Percentiles rank a stretch among this genome's conserved stretches.
Conservation (phyloP, 2,797 vertebrate species). For the Denticeps clupeoides region DNA sequence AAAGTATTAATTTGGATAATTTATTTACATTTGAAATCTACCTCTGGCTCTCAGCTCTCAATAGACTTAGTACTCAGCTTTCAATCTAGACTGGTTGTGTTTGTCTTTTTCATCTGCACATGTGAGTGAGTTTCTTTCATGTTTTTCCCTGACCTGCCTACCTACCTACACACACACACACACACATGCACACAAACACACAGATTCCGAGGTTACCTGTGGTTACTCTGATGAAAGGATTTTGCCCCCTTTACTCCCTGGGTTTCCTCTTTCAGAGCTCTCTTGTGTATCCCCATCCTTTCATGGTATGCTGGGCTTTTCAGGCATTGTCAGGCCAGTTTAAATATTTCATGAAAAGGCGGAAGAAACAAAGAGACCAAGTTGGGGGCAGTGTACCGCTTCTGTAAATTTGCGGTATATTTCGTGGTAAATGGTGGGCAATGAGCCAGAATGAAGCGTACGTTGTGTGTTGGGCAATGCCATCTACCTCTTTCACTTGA, state of each 20-base stretch:
- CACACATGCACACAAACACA: not conserved
- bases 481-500: conserved; percentile 34
- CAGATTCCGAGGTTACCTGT: not conserved
- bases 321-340: conserved; percentile 51
- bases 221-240: conserved; percentile 21
- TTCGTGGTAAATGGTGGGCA: conserved; percentile 47
- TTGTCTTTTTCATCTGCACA: too few species aligned
- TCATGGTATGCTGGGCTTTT: conserved; percentile 54
- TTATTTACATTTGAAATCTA: too few species aligned
- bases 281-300: conserved; percentile 41
- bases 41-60: too few species aligned
- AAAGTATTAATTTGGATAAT: too few species aligned
- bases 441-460: conserved; percentile 40
- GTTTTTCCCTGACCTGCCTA: not conserved
- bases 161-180: not conserved
- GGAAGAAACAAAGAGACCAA: conserved; percentile 44
- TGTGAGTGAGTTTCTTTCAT: too few species aligned
- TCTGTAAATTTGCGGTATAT: conserved; percentile 46
- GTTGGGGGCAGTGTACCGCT: conserved; percentile 35
- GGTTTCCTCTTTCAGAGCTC: conserved; percentile 34
- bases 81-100: too few species aligned
- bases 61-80: too few species aligned
- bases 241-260: conserved; percentile 20
- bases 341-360: conserved; percentile 55
- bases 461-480: conserved; percentile 39